Conservation (phyloP, 2,888 invertebrate genomes). For the Criorhina ranunculi region DNA sequence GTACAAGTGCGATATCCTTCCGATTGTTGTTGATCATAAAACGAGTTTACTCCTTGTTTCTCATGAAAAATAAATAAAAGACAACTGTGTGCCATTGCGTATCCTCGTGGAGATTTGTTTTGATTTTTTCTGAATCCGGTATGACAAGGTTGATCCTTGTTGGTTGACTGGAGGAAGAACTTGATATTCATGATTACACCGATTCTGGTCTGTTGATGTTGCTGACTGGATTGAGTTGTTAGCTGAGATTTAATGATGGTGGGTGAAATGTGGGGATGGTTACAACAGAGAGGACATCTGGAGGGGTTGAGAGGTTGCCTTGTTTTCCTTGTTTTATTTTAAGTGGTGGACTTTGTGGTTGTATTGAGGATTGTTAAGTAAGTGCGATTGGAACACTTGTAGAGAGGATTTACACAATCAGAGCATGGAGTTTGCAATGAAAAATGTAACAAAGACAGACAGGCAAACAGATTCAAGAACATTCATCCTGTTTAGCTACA, state of each 20-base stretch:
- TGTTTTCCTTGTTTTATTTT: no score
- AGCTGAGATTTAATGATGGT: not conserved
- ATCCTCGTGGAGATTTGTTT: slow-evolving; percentile 55
- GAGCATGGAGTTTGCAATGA: no score
- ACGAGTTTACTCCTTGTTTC: slow-evolving; percentile 52
- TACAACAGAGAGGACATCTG: not conserved
- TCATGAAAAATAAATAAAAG: no score
- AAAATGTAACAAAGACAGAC: no score
- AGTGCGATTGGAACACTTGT: no score
- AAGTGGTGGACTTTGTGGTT: no score
- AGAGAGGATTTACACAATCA: no score
- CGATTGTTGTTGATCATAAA: slow-evolving; percentile 52
- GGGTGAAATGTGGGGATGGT: not conserved
- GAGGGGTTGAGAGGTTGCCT: not conserved
- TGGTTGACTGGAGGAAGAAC: slow-evolving; percentile 15
- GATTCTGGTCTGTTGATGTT: slow-evolving; percentile 16
- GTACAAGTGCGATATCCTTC: slow-evolving; percentile 66
- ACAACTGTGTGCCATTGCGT: slow-evolving; percentile 16
- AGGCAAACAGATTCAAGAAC: no score
- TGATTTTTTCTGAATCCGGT: slow-evolving; percentile 61
- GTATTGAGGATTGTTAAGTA: no score
- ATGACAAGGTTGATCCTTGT: slow-evolving; percentile 63
- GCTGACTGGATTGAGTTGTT: slow-evolving; percentile 1
- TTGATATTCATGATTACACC: slow-evolving; percentile 39
- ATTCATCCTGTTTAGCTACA: no score